Percentiles rank a stretch among this genome's conserved stretches.
Conservation (phyloP, 2,888 invertebrate species). For the Agrochola litura region DNA sequence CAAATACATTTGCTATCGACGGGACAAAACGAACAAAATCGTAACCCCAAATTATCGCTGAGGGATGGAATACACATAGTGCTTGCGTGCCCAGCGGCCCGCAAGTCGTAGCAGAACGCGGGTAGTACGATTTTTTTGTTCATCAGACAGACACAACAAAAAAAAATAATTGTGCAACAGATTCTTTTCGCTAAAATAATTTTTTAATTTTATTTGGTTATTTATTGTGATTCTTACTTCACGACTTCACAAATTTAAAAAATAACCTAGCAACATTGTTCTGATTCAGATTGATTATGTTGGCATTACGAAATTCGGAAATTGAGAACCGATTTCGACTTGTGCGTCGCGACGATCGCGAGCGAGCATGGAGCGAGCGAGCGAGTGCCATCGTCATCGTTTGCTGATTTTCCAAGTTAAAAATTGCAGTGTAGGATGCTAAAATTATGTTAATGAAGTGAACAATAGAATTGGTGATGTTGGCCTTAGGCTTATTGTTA, state of each 20-base stretch:
- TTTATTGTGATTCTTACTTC: no score
- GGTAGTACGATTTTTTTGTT: no score
- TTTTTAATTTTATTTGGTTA: no score
- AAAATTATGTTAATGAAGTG: slow-evolving; percentile 85
- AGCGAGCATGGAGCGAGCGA: slow-evolving; percentile 60
- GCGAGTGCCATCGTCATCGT: slow-evolving; percentile 81
- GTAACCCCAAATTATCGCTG: no score
- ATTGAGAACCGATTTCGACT: slow-evolving; percentile 40
- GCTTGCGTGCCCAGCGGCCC: no score
- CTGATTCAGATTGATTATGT: slow-evolving; percentile 41
- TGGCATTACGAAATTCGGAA: slow-evolving; percentile 38
- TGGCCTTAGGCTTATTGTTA: slow-evolving; percentile 86
- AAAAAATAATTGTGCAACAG: no score
- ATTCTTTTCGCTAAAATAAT: no score
- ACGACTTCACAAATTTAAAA: background rate
- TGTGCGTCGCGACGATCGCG: slow-evolving; percentile 51
- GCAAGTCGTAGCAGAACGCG: no score
- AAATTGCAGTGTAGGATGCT: slow-evolving; percentile 77
- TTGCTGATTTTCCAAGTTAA: slow-evolving; percentile 74
- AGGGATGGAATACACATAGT: no score
- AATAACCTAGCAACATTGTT: slow-evolving; percentile 43
- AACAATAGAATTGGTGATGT: slow-evolving; percentile 89
- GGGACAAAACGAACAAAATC: no score
- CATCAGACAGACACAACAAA: no score
- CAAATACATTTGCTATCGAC: no score